phyloP scores from a whole-genome alignment of 2,888 invertebrate genomes.

The Lepidonotus clava region DNA sequence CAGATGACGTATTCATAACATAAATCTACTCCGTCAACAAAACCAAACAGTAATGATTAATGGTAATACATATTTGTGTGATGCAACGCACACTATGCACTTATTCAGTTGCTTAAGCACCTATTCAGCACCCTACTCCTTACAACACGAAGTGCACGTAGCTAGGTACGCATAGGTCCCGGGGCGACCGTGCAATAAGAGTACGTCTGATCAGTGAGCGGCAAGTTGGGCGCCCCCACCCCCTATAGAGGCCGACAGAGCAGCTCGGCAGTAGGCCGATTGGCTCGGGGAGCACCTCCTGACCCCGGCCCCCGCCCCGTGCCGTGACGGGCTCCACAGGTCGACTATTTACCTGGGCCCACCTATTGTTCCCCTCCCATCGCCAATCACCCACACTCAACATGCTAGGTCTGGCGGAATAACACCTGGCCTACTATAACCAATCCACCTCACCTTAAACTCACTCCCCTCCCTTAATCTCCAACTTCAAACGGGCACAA shows the following conservation, averaged over 20 bases:
- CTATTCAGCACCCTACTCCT: no score
- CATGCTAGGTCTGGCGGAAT: slow-evolving; percentile 13
- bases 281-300: slow-evolving; percentile 23
- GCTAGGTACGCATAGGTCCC: no score
- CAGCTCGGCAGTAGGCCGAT: not conserved
- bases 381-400: slow-evolving; percentile 14
- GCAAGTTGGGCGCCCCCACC: no score
- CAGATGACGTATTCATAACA: no score
- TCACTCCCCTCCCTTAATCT: not conserved
- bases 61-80: no score
- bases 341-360: not conserved
- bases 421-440: slow-evolving; percentile 23
- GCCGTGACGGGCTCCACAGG: slow-evolving; percentile 3
- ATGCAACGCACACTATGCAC: no score
- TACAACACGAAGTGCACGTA: no score
- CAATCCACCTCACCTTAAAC: not conserved
- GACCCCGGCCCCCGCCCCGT: not conserved
- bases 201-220: no score
- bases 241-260: not conserved
- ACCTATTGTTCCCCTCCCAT: slow-evolving; percentile 12
- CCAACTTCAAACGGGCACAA: not conserved
- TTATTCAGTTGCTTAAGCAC: no score
- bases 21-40: no score
- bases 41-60: no score
- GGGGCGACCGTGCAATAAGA: no score